Percentiles rank a stretch among this genome's conserved stretches.
phyloP scores from a whole-genome alignment of 2,888 invertebrate species.

The Aplocera efformata region DNA sequence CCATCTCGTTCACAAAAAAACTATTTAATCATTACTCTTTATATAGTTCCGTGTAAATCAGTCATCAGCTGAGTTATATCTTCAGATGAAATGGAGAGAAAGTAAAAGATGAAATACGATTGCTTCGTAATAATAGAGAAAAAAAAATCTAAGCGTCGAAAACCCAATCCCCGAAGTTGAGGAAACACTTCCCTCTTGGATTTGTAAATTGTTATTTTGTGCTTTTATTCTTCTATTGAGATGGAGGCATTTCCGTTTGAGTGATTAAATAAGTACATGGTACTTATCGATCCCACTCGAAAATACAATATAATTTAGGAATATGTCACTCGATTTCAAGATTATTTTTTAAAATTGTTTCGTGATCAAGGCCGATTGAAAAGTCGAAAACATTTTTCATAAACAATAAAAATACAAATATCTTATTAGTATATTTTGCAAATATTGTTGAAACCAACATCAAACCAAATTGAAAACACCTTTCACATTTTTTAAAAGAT shows the following conservation, averaged over 20 bases:
- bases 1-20: too few relatives aligned
- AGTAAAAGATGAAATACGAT: conserved; percentile 33
- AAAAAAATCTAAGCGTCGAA: conserved; percentile 27
- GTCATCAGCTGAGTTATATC: conserved; percentile 27
- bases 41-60: too few relatives aligned
- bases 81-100: conserved; percentile 26
- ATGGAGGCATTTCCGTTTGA: neutral
- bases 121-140: conserved; percentile 28
- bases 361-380: too few relatives aligned
- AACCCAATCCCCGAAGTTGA: conserved; percentile 24
- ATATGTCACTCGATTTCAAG: neutral
- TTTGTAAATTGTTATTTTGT: conserved; percentile 24
- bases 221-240: conserved; percentile 18
- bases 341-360: too few relatives aligned
- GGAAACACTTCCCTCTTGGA: conserved; percentile 21
- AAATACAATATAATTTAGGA: neutral
- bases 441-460: too few relatives aligned
- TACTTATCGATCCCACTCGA: neutral
- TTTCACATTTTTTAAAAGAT: too few relatives aligned
- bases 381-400: too few relatives aligned
- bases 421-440: too few relatives aligned
- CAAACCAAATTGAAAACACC: too few relatives aligned
- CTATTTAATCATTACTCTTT: too few relatives aligned
- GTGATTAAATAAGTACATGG: conserved; percentile 1
- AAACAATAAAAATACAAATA: too few relatives aligned